Base-by-base conservation (phyloP, 2,113 vertebrate genomes). In the Raja brachyura region DNA sequence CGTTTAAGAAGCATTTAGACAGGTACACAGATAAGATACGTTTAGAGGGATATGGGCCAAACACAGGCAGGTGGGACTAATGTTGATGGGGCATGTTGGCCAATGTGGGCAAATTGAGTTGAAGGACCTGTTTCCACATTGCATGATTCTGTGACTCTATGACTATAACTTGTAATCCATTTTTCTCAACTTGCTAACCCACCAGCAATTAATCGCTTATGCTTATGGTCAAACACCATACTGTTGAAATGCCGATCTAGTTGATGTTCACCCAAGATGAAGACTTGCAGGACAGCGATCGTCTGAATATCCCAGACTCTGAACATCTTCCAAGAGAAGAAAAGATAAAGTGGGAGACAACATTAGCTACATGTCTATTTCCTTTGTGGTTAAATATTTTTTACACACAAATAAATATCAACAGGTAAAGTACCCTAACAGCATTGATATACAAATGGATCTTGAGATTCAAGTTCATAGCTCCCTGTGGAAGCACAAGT, bases 221-320 rank as follows among this genome's bases (percentile, higher is more conserved):
- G 22, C 73, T 74, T 92, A 48, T 39, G 13, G 68, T 92, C 90
- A 92, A 92, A 92, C 16, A 92, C 31, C 63, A 92, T 92, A 73
- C 33, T 92, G 90, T 92, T 92, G 33, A 92, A 48, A 33, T 73
- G 90, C 66, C 39, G 66, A 73, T 92, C 90, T 73, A 22, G 66
- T 92, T 92, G n/a, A 54, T 9, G 90, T 73, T 92, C 90, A 54
- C 68, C 68, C 31, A 39, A 22, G 7, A n/a, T 78, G 75, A 93
- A 93, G 54, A 93, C n/a, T 31, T 93, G 93, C 25, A 93, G 75
- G 31, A 79, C 28, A 14, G 93, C 76, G 61, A 93, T 56, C 31
- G 93, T 93, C 56, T 93, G 93, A 61, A 93, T 10, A 93, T 93
- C 93, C 93, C 93, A 93, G 74, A 93, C 54, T 56, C 93, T 93